Base-by-base conservation (phyloP, 2,113 vertebrate species). In the Phycodurus eques region DNA sequence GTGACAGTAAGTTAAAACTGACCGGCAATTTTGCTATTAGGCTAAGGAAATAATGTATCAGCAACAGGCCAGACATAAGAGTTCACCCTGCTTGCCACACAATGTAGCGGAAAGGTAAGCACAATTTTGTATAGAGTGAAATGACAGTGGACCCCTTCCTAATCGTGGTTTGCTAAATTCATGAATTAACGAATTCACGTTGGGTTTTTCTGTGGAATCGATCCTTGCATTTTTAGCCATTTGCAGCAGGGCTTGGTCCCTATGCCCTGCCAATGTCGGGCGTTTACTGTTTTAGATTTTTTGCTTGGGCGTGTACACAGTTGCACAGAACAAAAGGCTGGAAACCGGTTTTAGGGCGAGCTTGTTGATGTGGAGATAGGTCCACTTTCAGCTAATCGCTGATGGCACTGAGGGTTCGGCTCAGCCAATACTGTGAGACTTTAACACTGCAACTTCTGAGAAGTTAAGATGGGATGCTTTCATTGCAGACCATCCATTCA, bases 321-420 rank as follows among this genome's bases (percentile, higher is more conserved):
- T 73, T 60, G 0, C 44, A 31, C 12, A 0, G 57, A 87, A 88
- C 81, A 88, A 88, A 86, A 73, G 80, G 54, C 63, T 70, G 1
- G 0, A 39, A 59, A 76, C 31, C 9, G 20, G 19, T 69, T 68
- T 4, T 54, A 68, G 63, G 68, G 53, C 53, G 67, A 71, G 54
- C 56, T 67, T 51, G 8, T 12, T 62, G 69, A 73, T 61, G 56
- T 56, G 56, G 63, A 68, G 65, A 75, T 60, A 2, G n/a, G 13
- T 68, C 67, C 13, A 68, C 68, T 80, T 64, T 42, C 62, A 70
- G 71, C 84, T 82, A 83, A 82, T 84, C 14, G 12, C 14, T 10
- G 53, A 1, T 0, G 22, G 51, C 2, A 42, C 27, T 13, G 19
- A 27, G 33, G 60, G 31, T 33, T 43, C 4, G 0, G 15, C 43